These are phyloP conservation scores for Chunga burmeisteri DNA, from an alignment of 2,113 vertebrate genomes.

Conservation along the genomic window DNA sequence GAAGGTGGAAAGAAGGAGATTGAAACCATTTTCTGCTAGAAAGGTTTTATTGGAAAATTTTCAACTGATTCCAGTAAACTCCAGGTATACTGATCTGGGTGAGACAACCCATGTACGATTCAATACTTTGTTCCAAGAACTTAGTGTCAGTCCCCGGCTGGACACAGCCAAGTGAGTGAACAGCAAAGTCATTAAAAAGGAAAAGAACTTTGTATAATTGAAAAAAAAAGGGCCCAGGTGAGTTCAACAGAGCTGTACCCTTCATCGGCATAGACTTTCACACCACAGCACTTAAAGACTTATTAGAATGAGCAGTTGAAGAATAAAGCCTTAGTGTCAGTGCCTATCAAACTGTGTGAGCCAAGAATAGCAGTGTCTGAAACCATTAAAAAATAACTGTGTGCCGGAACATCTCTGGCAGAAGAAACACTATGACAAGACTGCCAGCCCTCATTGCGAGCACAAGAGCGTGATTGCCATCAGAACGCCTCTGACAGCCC, in stretches of 20 bases:
- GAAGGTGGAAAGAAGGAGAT: neutral
- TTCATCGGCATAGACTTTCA: neutral
- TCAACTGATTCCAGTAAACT: neutral
- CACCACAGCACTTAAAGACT: neutral
- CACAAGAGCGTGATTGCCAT: accelerated
- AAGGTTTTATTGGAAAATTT: neutral
- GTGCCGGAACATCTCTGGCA: neutral
- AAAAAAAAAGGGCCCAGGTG: neutral
- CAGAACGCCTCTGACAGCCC: neutral
- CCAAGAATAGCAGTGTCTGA: neutral
- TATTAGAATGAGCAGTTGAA: neutral
- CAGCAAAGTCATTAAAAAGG: neutral
- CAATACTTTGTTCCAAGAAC: neutral
- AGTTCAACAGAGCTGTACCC: neutral
- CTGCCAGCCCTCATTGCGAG: accelerated
- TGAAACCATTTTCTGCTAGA: neutral
- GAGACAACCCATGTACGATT: neutral
- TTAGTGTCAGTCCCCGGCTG: neutral
- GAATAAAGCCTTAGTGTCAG: neutral
- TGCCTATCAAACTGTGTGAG: neutral
- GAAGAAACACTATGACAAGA: neutral
- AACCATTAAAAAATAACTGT: neutral
- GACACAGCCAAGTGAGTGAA: neutral
- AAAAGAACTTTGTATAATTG: neutral
- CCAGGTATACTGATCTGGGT: neutral